phyloP scores from a whole-genome alignment of 2,113 vertebrate genomes.

The Phyllostomus discolor region DNA sequence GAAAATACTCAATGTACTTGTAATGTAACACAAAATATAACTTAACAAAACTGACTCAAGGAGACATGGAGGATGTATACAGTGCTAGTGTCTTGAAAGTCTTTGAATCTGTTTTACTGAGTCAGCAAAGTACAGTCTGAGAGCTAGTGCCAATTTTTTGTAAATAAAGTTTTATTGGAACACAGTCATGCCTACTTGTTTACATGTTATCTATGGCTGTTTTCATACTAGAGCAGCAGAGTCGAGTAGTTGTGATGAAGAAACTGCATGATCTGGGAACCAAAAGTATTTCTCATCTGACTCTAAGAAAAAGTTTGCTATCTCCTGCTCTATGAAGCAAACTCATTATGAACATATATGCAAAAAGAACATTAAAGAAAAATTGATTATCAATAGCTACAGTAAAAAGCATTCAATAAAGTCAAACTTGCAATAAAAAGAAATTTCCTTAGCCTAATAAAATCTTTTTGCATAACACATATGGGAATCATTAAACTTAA shows the following conservation, averaged over 20 bases:
- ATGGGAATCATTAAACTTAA: background rate
- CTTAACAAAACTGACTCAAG: background rate
- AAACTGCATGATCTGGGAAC: background rate
- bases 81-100: background rate
- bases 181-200: background rate
- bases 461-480: background rate
- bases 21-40: background rate
- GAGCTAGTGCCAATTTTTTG: background rate
- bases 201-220: background rate
- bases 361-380: background rate
- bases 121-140: background rate
- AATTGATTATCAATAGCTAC: background rate
- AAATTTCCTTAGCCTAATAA: background rate
- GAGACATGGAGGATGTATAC: background rate
- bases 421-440: background rate
- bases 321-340: background rate
- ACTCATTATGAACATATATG: background rate
- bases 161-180: background rate
- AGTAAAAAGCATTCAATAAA: background rate
- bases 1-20: background rate
- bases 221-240: background rate
- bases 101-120: background rate
- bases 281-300: background rate
- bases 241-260: background rate
- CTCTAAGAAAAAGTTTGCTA: background rate